These are phyloP conservation scores for Diadumene lineata DNA, from an alignment of 92 coral and sea anemone species.

Conservation along the genomic window DNA sequence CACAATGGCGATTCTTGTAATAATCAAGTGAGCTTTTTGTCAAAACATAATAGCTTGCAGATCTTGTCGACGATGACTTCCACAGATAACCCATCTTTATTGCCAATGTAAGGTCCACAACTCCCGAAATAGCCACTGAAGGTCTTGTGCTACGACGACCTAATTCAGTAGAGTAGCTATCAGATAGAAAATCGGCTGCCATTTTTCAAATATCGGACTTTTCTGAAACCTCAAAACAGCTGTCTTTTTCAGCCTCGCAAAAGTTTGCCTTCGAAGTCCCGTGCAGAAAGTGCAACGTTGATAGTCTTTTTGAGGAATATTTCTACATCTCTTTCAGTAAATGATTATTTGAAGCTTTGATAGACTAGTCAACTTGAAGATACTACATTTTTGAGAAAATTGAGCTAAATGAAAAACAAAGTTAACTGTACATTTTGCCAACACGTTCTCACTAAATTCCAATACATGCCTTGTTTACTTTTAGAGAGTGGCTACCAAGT, in stretches of 20 bases:
- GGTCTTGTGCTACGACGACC: slow-evolving; percentile 9
- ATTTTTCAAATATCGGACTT: too few relatives aligned
- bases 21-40: slow-evolving; percentile 76
- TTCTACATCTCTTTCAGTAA: not conserved
- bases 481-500: slow-evolving; percentile 20
- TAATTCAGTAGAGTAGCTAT: slow-evolving; percentile 22
- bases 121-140: slow-evolving; percentile 26
- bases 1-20: slow-evolving; percentile 68
- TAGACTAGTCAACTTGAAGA: not conserved
- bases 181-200: slow-evolving; percentile 19
- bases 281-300: not conserved
- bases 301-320: not conserved
- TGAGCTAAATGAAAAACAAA: not conserved
- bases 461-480: slow-evolving; percentile 11
- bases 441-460: not conserved
- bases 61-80: slow-evolving; percentile 56
- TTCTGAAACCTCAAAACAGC: too few relatives aligned
- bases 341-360: not conserved
- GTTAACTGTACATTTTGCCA: not conserved
- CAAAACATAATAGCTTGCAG: slow-evolving; percentile 68
- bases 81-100: slow-evolving; percentile 73
- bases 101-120: slow-evolving; percentile 18
- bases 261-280: not conserved
- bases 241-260: not conserved
- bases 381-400: not conserved